Percentiles rank a stretch among this genome's conserved stretches.
Conservation (phyloP, 2,888 invertebrate species). For the Podotricha telesiphe region DNA sequence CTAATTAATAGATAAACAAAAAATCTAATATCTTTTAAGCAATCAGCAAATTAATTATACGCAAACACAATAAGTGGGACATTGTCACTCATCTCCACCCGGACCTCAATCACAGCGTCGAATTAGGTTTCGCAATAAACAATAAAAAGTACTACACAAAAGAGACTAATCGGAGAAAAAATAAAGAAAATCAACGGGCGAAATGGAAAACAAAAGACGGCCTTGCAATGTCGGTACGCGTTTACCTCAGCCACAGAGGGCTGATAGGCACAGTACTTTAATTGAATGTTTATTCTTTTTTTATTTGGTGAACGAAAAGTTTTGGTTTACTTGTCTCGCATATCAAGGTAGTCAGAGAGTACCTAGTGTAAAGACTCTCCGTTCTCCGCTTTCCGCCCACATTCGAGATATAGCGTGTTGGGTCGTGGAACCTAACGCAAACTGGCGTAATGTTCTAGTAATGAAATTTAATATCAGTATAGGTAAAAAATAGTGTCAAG, state of each 20-base stretch:
- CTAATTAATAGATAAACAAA: not conserved
- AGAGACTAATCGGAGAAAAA: slow-evolving; percentile 49
- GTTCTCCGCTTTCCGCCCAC: no score
- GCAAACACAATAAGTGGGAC: slow-evolving; percentile 33
- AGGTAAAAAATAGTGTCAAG: no score
- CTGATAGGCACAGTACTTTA: slow-evolving; percentile 36
- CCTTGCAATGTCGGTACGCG: slow-evolving; percentile 45
- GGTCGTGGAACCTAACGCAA: no score
- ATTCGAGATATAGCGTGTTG: no score
- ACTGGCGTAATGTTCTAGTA: no score
- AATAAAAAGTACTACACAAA: slow-evolving; percentile 49
- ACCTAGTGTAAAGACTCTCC: no score
- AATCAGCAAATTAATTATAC: slow-evolving; percentile 41
- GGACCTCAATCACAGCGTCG: slow-evolving; percentile 45
- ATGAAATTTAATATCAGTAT: no score
- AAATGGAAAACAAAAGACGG: slow-evolving; percentile 47
- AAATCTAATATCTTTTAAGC: slow-evolving; percentile 26
- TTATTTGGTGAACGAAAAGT: not conserved
- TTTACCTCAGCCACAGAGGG: slow-evolving; percentile 39
- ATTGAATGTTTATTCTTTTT: slow-evolving; percentile 21
- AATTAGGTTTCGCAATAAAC: slow-evolving; percentile 51
- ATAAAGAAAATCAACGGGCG: slow-evolving; percentile 50
- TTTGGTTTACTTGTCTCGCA: not conserved
- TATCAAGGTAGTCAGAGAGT: no score
- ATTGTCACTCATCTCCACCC: slow-evolving; percentile 33